Conservation (phyloP, 2,888 invertebrate species). For the Epistrophe grossulariae region DNA sequence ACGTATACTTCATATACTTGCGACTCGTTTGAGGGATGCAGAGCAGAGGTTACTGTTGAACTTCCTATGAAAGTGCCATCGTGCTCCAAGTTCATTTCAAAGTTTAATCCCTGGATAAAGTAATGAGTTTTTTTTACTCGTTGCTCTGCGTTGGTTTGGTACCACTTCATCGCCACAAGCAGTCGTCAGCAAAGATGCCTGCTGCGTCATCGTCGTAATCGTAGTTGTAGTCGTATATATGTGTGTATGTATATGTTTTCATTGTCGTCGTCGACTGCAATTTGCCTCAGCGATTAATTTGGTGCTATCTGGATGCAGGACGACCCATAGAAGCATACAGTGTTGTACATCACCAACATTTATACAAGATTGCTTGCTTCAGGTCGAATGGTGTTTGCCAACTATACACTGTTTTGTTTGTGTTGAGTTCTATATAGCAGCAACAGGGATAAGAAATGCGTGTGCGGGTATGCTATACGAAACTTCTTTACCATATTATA, state of each 20-base stretch:
- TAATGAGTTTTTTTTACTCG: constrained; percentile 68
- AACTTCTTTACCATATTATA: constrained; percentile 22
- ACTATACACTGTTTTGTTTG: constrained; percentile 34
- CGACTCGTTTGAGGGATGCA: not conserved
- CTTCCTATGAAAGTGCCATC: constrained; percentile 67
- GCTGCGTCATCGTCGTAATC: constrained; percentile 62
- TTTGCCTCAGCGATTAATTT: constrained; percentile 72
- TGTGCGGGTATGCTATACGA: constrained; percentile 18
- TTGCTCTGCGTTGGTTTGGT: constrained; percentile 26
- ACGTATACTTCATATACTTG: not conserved
- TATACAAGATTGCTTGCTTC: constrained; percentile 55
- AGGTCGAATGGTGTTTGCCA: constrained; percentile 22
- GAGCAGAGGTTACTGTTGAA: constrained; percentile 49
- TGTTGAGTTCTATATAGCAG: constrained; percentile 30
- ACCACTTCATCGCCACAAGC: constrained; percentile 55
- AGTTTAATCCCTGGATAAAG: constrained; percentile 72
- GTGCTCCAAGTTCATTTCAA: constrained; percentile 71
- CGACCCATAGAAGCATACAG: constrained; percentile 28
- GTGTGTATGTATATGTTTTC: constrained; percentile 23
- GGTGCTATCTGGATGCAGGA: constrained; percentile 48
- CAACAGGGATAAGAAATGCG: constrained; percentile 44
- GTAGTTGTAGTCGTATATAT: not conserved
- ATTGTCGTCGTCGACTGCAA: constrained; percentile 55
- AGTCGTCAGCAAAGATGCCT: constrained; percentile 72
- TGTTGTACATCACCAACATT: constrained; percentile 29